Conservation (phyloP, 2,113 vertebrate genomes). For the human (Homo sapiens) region GRCh38 chr6:16469001-16469500, state of each 20-base stretch:
- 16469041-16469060: background rate
- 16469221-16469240: background rate
- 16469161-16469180: background rate
- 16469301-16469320: background rate
- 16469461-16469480: slow-evolving; percentile 9
- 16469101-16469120: background rate
- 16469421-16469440: background rate
- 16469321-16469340: background rate
- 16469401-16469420: background rate
- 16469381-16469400: background rate
- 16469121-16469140: background rate
- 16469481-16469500: background rate
- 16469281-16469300: background rate
- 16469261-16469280: background rate
- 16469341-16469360: background rate
- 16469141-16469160: background rate
- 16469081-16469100: background rate
- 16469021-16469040: background rate
- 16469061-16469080: background rate
- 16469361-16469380: background rate
- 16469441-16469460: background rate
- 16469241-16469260: slow-evolving; percentile 8
- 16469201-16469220: background rate
- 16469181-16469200: background rate
- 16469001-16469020: background rate